A percentile compares a stretch with the other conserved stretches of the same genome.
These are phyloP conservation scores for Euleptes europaea DNA, from an alignment of 2,113 vertebrate species.

Conservation along the genomic window DNA sequence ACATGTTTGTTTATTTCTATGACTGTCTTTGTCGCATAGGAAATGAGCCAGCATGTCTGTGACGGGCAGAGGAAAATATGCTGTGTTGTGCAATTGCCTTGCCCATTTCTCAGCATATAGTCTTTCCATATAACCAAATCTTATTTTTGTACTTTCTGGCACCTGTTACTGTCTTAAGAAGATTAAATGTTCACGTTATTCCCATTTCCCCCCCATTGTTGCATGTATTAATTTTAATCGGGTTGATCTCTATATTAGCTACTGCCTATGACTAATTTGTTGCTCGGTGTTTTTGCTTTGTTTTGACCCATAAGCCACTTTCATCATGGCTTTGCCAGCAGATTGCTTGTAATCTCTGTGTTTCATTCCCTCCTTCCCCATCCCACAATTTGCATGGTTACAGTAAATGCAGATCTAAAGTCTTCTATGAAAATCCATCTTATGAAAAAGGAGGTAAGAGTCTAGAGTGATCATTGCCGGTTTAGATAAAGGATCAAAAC, in stretches of 20 bases:
- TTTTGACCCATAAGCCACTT: constrained; percentile 77
- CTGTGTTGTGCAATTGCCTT: constrained; percentile 71
- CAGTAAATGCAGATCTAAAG: constrained; percentile 72
- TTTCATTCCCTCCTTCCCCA: constrained; percentile 64
- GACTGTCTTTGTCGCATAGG: constrained; percentile 72
- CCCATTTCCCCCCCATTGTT: constrained; percentile 74
- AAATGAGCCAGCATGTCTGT: constrained; percentile 76
- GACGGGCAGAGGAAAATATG: constrained; percentile 64
- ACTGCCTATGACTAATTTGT: constrained; percentile 84
- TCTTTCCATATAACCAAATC: constrained; percentile 62
- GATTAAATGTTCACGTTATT: constrained; percentile 78
- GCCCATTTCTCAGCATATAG: constrained; percentile 63
- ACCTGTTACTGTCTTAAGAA: constrained; percentile 73
- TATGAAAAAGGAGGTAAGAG: constrained; percentile 41
- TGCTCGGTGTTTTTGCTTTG: constrained; percentile 79
- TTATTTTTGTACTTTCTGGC: constrained; percentile 70
- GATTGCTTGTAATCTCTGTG: constrained; percentile 77
- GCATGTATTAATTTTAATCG: constrained; percentile 82
- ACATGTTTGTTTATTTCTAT: constrained; percentile 76
- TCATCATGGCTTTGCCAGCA: constrained; percentile 78
- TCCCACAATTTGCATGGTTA: constrained; percentile 79
- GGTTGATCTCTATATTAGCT: constrained; percentile 78
- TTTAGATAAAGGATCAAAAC: constrained; percentile 54
- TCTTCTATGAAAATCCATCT: constrained; percentile 69
- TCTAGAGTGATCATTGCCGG: constrained; percentile 51